Evolutionary conservation across 2,888 invertebrate genomes (phyloP).

Genomic region (Eueremaeus valkanovi): DNA sequence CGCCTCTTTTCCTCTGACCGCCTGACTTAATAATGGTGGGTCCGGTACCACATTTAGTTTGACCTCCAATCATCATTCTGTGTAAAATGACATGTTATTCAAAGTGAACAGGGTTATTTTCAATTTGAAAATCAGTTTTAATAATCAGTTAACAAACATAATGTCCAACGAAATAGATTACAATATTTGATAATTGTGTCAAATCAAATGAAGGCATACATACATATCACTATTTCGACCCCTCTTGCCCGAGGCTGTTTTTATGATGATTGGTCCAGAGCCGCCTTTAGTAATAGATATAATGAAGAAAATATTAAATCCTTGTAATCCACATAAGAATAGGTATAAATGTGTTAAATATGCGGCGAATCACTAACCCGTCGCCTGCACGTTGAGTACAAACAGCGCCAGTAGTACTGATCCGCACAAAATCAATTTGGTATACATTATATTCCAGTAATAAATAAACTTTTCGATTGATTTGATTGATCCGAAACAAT

Average conservation of each 20-base stretch:
- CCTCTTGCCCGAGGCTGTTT: not conserved
- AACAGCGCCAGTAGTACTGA: not conserved
- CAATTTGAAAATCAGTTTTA: too few species aligned
- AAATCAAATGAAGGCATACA: not conserved
- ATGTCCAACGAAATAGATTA: too few species aligned
- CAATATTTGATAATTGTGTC: too few species aligned
- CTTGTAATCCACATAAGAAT: not conserved
- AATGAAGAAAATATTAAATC: too few species aligned
- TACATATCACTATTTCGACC: not conserved
- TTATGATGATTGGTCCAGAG: not conserved
- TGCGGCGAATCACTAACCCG: not conserved
- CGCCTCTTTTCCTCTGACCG: not conserved
- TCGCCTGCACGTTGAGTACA: not conserved
- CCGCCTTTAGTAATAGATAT: too few species aligned
- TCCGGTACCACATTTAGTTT: not conserved
- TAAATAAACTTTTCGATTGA: not conserved
- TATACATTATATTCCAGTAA: not conserved
- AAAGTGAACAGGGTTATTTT: too few species aligned
- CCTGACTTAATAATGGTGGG: conserved; percentile 17
- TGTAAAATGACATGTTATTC: not conserved
- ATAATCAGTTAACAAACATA: too few species aligned
- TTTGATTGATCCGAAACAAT: too few species aligned
- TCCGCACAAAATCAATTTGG: not conserved
- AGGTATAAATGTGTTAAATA: not conserved
- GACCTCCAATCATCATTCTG: conserved; percentile 3